Base-by-base conservation (phyloP, 2,888 invertebrate species). In the Polymixis lichenea region DNA sequence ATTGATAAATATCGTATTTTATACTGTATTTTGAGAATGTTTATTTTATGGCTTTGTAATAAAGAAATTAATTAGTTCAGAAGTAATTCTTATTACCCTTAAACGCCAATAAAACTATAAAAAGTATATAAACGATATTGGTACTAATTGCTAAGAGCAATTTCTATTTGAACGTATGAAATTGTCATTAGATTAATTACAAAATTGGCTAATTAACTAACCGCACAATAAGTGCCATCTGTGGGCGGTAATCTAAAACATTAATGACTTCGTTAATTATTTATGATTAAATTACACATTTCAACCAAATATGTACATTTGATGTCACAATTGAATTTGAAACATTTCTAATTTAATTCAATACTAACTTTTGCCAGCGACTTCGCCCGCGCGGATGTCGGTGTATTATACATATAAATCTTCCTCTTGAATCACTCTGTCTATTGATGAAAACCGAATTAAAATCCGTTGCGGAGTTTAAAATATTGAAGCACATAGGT, bases 161-260 rank as follows among this genome's bases (percentile, higher is more conserved):
- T 55, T 32, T 55, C 25, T 2, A 17, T 51, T 77, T 22, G 22
- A 75, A 43, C 7, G 17, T 53, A 28, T 25, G 60, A 43, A 74
- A 53, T 60, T 49, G 73, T 25, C 25, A 73, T 49, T 19, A n/a
- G 22, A 9, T 56, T 53, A 46, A 28, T 74, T 51, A 46, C 28
- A 38, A 77, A 66, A 66, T 56, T 62, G n/a, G 15, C 46, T 61
- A 81, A 81, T 69, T 65, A 69, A 55, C 17, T 25, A 17, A 60
- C 9, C 55, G 19, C 13, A 15, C 62, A 55, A 53, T 51, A 32
- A 66, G 38, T 38, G 66, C 80, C 70, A 67, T 55, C 66, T 71
- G 67, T 71, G 6, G 60, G 55, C n/a, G 61, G 17, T 19, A 55
- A 73, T 53, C 46, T 46, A 25, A 66, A 46, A 73, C 32, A 22